Percentiles rank a stretch among this genome's conserved stretches.
These are phyloP conservation scores for Nesometra sesokonis DNA, from an alignment of 35 echinoderm and acorn worm genomes.

Conservation along the genomic window DNA sequence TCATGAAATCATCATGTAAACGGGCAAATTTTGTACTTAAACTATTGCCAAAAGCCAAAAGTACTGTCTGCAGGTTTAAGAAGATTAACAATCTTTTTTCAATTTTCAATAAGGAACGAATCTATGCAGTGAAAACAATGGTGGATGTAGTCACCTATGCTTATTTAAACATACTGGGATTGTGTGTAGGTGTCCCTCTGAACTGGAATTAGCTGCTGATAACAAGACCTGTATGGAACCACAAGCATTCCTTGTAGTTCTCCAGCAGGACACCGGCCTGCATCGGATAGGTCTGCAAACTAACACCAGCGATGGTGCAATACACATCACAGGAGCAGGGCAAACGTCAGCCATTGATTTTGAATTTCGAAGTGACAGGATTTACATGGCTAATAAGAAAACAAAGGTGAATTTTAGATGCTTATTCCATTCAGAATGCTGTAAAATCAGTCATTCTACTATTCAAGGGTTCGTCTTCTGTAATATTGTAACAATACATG, in stretches of 20 bases:
- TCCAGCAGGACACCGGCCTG: conserved; percentile 30
- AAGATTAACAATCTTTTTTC: no score
- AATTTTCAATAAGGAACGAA: conserved; percentile 69
- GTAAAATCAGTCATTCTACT: no score
- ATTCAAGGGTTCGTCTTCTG: no score
- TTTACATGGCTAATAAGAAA: conserved; percentile 66
- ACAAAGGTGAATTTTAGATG: conserved; percentile 66
- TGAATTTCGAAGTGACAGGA: conserved; percentile 62
- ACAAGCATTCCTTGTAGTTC: conserved; percentile 84
- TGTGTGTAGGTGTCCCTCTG: conserved; percentile 76
- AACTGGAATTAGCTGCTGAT: conserved; percentile 58
- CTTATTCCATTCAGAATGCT: no score
- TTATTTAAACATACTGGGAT: conserved; percentile 47
- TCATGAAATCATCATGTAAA: no score
- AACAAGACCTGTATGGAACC: conserved; percentile 69
- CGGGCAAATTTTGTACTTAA: no score
- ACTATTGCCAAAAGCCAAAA: no score
- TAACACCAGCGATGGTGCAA: conserved; percentile 66
- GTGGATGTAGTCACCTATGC: conserved; percentile 78
- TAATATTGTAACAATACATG: no score
- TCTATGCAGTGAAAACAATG: conserved; percentile 59
- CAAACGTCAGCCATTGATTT: conserved; percentile 62
- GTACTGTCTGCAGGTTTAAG: no score
- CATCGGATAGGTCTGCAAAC: conserved; percentile 68
- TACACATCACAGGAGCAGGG: conserved; percentile 54